Conservation (phyloP, 2,888 invertebrate species). For the Cephalotes varians region DNA sequence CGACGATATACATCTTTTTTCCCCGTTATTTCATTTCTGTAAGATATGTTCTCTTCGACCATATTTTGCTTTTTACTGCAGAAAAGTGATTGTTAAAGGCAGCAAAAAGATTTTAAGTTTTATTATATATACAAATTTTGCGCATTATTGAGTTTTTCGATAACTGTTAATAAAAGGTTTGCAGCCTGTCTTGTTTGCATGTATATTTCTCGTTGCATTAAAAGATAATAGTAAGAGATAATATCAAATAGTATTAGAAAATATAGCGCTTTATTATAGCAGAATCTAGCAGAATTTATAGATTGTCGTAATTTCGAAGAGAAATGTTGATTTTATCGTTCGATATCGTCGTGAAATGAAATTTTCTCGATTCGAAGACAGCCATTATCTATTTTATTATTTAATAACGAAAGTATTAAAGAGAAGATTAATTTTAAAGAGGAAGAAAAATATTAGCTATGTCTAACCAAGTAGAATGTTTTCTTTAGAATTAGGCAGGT, state of each 20-base stretch:
- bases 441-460: background rate
- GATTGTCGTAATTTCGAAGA: background rate
- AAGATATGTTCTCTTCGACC: background rate
- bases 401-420: background rate
- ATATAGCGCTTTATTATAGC: background rate
- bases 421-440: background rate
- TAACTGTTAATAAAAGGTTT: conserved; percentile 22
- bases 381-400: background rate
- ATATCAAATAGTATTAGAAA: background rate
- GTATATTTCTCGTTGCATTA: background rate
- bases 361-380: background rate
- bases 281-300: background rate
- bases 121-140: background rate
- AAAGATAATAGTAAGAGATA: background rate
- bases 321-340: conserved; percentile 14
- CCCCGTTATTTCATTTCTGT: background rate
- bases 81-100: background rate
- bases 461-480: background rate
- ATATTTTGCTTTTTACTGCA: conserved; percentile 21
- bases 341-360: background rate
- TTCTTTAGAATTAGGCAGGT: background rate
- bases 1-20: background rate
- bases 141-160: background rate
- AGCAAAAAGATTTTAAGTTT: background rate
- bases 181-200: conserved; percentile 39